These are phyloP conservation scores for Neodiprion fabricii DNA, from an alignment of 1,140 invertebrate genomes.

Conservation along the genomic window DNA sequence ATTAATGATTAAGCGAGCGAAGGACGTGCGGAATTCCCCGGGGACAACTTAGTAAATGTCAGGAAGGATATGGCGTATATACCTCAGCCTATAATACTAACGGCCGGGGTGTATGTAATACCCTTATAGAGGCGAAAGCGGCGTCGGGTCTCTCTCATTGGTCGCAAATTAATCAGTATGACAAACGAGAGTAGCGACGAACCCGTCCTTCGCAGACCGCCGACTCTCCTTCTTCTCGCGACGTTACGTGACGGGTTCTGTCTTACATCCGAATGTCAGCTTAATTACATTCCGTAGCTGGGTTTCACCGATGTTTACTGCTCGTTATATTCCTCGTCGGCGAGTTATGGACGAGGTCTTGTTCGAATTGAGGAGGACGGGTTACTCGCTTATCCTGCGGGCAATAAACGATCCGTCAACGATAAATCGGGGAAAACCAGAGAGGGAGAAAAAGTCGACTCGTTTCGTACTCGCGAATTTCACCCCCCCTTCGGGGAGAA, in stretches of 20 bases:
- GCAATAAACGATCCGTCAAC: too few species aligned
- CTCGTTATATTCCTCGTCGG: neutral
- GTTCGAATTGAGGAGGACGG: neutral
- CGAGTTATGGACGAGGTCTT: neutral
- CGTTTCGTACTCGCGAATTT: too few species aligned
- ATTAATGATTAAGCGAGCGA: neutral
- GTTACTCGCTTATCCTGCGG: neutral
- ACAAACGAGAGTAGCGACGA: neutral
- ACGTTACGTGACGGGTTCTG: neutral
- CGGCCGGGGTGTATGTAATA: too few species aligned
- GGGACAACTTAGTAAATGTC: neutral
- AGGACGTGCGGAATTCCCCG: neutral
- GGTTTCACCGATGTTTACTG: neutral
- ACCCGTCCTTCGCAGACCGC: neutral
- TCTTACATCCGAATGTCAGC: slow-evolving; percentile 1
- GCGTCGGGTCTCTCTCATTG: neutral
- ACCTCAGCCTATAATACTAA: too few species aligned
- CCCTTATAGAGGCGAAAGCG: too few species aligned
- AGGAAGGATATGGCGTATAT: neutral
- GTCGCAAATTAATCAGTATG: slow-evolving; percentile 5
- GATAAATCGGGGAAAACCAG: too few species aligned
- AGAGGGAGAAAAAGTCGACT: too few species aligned
- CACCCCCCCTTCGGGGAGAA: too few species aligned
- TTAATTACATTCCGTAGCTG: slow-evolving; percentile 1
- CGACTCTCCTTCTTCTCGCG: neutral